Base-by-base conservation (phyloP, 64 coral and sea anemone species). In the Montipora efflorescens region DNA sequence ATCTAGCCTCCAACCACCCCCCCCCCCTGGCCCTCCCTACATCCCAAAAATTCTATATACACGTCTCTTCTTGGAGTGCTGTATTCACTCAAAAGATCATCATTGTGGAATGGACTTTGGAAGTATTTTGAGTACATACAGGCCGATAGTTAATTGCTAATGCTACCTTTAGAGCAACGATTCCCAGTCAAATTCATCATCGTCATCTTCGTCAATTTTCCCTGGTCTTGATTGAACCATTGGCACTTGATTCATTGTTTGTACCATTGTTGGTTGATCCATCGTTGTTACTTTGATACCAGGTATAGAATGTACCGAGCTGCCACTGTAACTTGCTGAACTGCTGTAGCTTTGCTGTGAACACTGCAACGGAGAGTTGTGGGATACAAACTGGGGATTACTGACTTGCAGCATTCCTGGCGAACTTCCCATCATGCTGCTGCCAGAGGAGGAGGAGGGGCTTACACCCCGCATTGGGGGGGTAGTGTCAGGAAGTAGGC, bases 151-250 rank as follows among this genome's bases (percentile, higher is more conserved):
- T 64, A 4, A 16, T 14, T 16, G 57, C 21, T 36, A n/a, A 22
- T 50, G 47, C 79, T 81, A 61, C 79, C 79, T 92, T 48, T 94
- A 99, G 84, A 99, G 93, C 19, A 99, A 96, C 94, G 97, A 96
- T 22, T 95, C 95, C 97, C 97, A 99, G 45, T 99, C 97, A 87
- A 99, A 99, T 15, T 95, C 93, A 22, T 99, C 97, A 11, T 99
- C 97, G 0, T 99, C 97, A 2, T 99, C 97, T 5, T 99, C 97
- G 52, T 99, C 97, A 2, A 95, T 89, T 10, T 61, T 43, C 21
- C 22, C 80, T 3, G 67, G 79, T 71, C 90, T 92, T 53, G 69
- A 57, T 19, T 51, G 79, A 75, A 76, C 58, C 81, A 84, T 68
- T 47, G 81, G 5, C 10, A 9, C 53, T 36, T 82, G 78, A 21